Conservation (phyloP, 1,140 invertebrate species). For the Onthophagus taurus region DNA sequence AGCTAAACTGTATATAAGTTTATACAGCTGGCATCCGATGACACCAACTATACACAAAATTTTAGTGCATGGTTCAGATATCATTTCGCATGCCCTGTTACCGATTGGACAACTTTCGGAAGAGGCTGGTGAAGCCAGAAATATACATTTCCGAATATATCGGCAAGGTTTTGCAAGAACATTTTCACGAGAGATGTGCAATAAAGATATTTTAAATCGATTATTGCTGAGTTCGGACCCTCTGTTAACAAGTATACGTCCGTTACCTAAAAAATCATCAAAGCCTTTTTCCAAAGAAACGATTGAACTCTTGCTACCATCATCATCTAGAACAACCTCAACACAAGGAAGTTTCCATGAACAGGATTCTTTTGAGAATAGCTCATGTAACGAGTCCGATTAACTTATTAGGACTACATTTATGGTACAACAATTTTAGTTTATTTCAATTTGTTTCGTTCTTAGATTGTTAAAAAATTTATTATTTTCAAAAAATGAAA, state of each 20-base stretch:
- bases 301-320: constrained; percentile 5
- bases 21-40: too few relatives aligned
- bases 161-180: constrained; percentile 23
- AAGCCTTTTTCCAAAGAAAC: constrained; percentile 3
- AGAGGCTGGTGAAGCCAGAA: constrained; percentile 24
- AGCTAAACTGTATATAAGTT: too few relatives aligned
- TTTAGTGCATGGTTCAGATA: constrained; percentile 23
- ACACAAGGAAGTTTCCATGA: too few relatives aligned
- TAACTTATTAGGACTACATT: too few relatives aligned
- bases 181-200: constrained; percentile 20
- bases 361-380: too few relatives aligned
- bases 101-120: constrained; percentile 27
- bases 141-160: constrained; percentile 15
- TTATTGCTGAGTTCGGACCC: constrained; percentile 16
- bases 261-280: neutral
- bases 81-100: constrained; percentile 22
- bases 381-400: too few relatives aligned
- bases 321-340: too few relatives aligned
- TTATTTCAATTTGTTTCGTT: too few relatives aligned
- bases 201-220: constrained; percentile 22
- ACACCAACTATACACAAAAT: constrained; percentile 33
- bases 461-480: too few relatives aligned
- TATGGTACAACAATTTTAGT: too few relatives aligned
- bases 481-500: too few relatives aligned
- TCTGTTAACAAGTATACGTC: neutral